These are phyloP conservation scores for Calliphora vicina DNA, from an alignment of 1,140 invertebrate species.

Conservation along the genomic window DNA sequence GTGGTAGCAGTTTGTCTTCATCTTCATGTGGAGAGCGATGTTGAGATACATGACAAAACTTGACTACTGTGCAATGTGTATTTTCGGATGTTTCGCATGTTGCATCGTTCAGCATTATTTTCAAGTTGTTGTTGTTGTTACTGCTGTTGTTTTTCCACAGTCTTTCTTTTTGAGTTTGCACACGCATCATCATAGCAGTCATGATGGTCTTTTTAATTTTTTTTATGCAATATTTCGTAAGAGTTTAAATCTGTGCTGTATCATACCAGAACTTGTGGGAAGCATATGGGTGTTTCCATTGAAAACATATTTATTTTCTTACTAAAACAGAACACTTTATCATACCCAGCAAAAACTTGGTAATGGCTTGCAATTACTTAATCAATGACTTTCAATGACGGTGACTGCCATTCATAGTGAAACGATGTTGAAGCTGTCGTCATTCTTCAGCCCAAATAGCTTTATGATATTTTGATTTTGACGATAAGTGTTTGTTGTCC, in stretches of 20 bases:
- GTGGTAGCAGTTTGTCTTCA: conserved; percentile 31
- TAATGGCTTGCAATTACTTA: too few species aligned
- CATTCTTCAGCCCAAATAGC: too few species aligned
- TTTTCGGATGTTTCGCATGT: conserved; percentile 28
- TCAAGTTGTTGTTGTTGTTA: conserved; percentile 15
- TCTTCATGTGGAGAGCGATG: conserved; percentile 29
- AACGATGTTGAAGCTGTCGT: too few species aligned
- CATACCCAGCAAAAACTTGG: too few species aligned
- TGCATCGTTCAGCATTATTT: neutral
- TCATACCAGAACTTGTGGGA: neutral
- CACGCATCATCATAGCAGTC: neutral
- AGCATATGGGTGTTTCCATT: neutral
- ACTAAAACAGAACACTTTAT: too few species aligned
- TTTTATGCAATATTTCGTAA: neutral
- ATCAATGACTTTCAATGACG: too few species aligned
- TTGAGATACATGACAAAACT: conserved; percentile 21
- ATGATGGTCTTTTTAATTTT: neutral
- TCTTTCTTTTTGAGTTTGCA: neutral
- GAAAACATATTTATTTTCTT: too few species aligned
- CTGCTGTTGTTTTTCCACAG: neutral
- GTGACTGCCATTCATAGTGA: too few species aligned
- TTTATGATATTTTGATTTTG: too few species aligned
- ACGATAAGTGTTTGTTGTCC: too few species aligned
- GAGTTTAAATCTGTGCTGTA: neutral
- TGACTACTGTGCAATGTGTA: conserved; percentile 29